Evolutionary conservation across 2,888 invertebrate species (phyloP), one percentile per base, ranked within the genome.

Genomic region (Chirona hameri): DNA sequence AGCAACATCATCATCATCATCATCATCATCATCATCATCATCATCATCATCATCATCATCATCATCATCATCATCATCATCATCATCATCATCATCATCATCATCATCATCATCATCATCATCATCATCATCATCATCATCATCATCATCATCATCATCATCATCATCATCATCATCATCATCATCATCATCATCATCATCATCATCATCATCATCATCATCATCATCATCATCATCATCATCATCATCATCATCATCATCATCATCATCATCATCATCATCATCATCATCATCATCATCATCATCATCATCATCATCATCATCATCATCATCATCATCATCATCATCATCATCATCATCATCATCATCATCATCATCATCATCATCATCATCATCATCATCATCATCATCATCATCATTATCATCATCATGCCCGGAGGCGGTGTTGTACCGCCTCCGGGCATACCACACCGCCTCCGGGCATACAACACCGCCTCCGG

Each of bases 21-120:
- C 65, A 65, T 65, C 65, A 65, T 65, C 65, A 65, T 65, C 65
- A 65, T 65, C 65, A 65, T 65, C 65, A 65, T 65, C 65, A 65
- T 65, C 65, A 65, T 65, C 65, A 65, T 65, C 65, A 65, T 65
- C 65, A 65, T 65, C 65, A 65, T 65, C 65, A 65, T 65, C 65
- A 65, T 65, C 65, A 65, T 65, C 65, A 65, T 65, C 65, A 65
- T 65, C 65, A 65, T 65, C 65, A 65, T 65, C 65, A 65, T 65
- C 65, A 65, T 65, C 65, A 65, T 65, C 65, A 65, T 65, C 65
- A 65, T 65, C 65, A 65, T 65, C 65, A 65, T 65, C 65, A 65
- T 65, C n/a, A 65, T 65, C 65, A 65, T 65, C 65, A 65, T 65
- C 65, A 65, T n/a, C 65, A 65, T 65, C 65, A 65, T n/a, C 65